Evolutionary conservation across 2,797 vertebrate genomes (phyloP), one percentile per base, ranked within the genome.

Genomic region (Decapterus maruadsi): DNA sequence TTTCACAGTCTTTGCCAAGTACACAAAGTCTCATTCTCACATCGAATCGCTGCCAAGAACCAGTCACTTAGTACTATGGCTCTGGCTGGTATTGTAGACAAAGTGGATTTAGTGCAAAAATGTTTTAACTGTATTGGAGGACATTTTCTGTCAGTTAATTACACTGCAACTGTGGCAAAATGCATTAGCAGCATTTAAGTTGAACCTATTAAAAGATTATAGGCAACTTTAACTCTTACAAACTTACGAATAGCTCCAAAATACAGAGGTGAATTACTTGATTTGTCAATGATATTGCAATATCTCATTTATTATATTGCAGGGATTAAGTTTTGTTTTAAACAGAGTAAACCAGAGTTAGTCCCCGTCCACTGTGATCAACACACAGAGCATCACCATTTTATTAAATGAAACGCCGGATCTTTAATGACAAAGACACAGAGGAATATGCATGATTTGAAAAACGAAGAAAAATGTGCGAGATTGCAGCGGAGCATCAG

Each of bases 1-100:
- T 82, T 68, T 82, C 74, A 77, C 75, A 78, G 81, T 66, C 66
- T 82, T 66, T 46, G 19, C 42, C 5, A 7, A 68, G 36, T 29
- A 62, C 38, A 61, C 51, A 51, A 69, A 48, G 42, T 63, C 67
- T 65, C 4, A 0, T 20, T 85, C 62, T 78, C 56, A 43, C 17
- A 0, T 55, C 17, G 6, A 43, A n/a, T n/a, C 0, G 8, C 67
- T 57, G 80, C 80, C 71, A 84, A 73, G 63, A 71, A 66, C 11
- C 3, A 48, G 58, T 71, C 59, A 46, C 66, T 68, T 65, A n/a
- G n/a, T n/a, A 29, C 81, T 71, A 60, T 54, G 53, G 53, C 69
- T 75, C 20, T 1, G 0, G 68, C 72, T 63, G 62, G 62, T 29
- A 38, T 53, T 26, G 2, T 38, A 80, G 68, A 81, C 42, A 16